phyloP scores from a whole-genome alignment of 2,888 invertebrate genomes.

The Campoletis raptor region DNA sequence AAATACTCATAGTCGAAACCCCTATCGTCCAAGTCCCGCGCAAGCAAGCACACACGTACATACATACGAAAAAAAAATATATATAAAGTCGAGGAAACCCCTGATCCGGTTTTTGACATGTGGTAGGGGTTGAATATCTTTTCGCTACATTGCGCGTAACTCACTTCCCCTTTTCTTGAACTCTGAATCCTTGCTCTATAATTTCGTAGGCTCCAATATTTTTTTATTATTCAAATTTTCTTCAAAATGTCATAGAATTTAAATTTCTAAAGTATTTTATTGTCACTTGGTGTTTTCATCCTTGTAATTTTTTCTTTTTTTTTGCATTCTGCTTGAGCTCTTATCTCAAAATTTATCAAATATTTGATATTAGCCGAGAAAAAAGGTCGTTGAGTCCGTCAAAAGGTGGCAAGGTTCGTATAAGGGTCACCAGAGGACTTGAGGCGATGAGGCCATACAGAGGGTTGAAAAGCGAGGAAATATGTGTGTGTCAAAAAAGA shows the following conservation, averaged over 20 bases:
- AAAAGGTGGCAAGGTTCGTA: neutral
- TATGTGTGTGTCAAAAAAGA: constrained; percentile 52
- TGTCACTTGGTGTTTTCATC: neutral
- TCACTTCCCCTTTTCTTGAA: constrained; percentile 20
- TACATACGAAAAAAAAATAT: neutral
- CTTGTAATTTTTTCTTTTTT: constrained; percentile 17
- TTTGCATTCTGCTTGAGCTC: constrained; percentile 13
- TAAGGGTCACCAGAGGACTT: constrained; percentile 41
- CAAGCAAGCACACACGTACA: constrained; percentile 20
- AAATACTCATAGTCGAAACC: constrained; percentile 80
- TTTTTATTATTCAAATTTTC: constrained; percentile 5
- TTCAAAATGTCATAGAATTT: neutral
- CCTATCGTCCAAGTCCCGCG: constrained; percentile 54
- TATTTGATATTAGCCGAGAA: constrained; percentile 61
- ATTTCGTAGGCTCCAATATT: neutral
- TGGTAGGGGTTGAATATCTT: constrained; percentile 49
- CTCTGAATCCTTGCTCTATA: neutral
- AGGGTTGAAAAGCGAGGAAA: constrained; percentile 56
- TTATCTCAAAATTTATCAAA: constrained; percentile 54
- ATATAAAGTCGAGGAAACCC: constrained; percentile 28
- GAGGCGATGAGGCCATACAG: constrained; percentile 46
- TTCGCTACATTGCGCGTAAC: constrained; percentile 48
- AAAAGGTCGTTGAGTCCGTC: constrained; percentile 68
- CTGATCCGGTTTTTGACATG: constrained; percentile 42
- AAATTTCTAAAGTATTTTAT: neutral